phyloP scores from a whole-genome alignment of 2,113 vertebrate genomes.

The Neodontobutis hainanensis region DNA sequence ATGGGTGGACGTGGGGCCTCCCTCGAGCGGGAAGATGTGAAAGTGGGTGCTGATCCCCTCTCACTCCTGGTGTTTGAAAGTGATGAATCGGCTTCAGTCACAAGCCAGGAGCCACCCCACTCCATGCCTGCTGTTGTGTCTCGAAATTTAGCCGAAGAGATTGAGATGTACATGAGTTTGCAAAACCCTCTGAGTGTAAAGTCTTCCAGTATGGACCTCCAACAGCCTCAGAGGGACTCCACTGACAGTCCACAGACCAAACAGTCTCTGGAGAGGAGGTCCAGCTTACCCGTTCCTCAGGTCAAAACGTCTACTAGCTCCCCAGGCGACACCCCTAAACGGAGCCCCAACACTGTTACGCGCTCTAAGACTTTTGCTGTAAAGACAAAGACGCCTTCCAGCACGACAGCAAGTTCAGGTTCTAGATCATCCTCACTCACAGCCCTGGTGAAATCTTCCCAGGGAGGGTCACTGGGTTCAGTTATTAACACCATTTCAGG shows the following conservation, averaged over 20 bases:
- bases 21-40: conserved; percentile 88
- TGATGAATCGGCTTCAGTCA: conserved; percentile 70
- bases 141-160: conserved; percentile 95
- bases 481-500: conserved; percentile 91
- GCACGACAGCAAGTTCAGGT: conserved; percentile 66
- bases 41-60: conserved; percentile 90
- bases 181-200: conserved; percentile 85
- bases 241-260: conserved; percentile 31
- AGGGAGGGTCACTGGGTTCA: conserved; percentile 88
- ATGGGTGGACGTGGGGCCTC: conserved; percentile 28
- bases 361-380: conserved; percentile 89
- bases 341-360: conserved; percentile 79
- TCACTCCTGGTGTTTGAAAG: conserved; percentile 87
- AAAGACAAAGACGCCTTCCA: conserved; percentile 74
- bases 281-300: conserved; percentile 86
- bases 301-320: conserved; percentile 61
- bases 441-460: conserved; percentile 86
- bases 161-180: conserved; percentile 97
- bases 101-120: conserved; percentile 81
- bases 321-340: conserved; percentile 64
- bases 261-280: conserved; percentile 82
- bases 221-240: conserved; percentile 59
- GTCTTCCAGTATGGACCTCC: conserved; percentile 93
- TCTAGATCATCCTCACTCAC: conserved; percentile 83
- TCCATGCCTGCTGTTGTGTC: conserved; percentile 82